Evolutionary conservation across 1,140 invertebrate genomes (phyloP).

Genomic region (Campoletis sonorensis): DNA sequence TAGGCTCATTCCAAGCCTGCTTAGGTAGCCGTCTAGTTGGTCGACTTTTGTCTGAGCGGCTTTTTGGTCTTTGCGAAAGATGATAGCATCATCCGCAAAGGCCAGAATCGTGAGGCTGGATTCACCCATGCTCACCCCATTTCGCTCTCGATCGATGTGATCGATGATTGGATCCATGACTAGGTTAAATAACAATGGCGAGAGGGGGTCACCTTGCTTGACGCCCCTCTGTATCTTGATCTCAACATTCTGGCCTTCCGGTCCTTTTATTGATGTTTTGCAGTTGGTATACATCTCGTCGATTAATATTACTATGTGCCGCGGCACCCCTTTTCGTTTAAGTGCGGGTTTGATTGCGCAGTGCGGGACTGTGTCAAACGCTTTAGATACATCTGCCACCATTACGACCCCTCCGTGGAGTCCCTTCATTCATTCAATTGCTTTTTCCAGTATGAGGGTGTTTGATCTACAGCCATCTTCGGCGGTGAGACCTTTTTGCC

Average conservation of each 20-base stretch:
- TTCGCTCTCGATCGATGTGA: slow-evolving; percentile 54
- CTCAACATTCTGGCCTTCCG: not conserved
- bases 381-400: slow-evolving; percentile 60
- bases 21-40: not conserved
- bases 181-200: slow-evolving; percentile 61
- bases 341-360: slow-evolving; percentile 50
- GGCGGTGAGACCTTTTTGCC: slow-evolving; percentile 56
- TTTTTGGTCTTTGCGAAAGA: not conserved
- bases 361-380: slow-evolving; percentile 66
- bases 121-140: slow-evolving; percentile 43
- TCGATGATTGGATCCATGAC: slow-evolving; percentile 59
- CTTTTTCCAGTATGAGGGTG: slow-evolving; percentile 35
- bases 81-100: slow-evolving; percentile 45
- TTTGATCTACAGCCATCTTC: slow-evolving; percentile 54
- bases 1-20: not conserved
- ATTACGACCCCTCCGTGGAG: not conserved
- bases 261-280: slow-evolving; percentile 39
- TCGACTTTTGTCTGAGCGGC: not conserved
- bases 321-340: slow-evolving; percentile 30
- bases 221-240: slow-evolving; percentile 51
- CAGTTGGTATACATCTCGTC: slow-evolving; percentile 33
- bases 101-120: slow-evolving; percentile 54
- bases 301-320: slow-evolving; percentile 35
- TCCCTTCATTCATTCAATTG: not conserved
- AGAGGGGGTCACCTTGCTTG: slow-evolving; percentile 64